phyloP scores from a whole-genome alignment of 2,888 invertebrate genomes.

The Troglohyphantes excavatus region DNA sequence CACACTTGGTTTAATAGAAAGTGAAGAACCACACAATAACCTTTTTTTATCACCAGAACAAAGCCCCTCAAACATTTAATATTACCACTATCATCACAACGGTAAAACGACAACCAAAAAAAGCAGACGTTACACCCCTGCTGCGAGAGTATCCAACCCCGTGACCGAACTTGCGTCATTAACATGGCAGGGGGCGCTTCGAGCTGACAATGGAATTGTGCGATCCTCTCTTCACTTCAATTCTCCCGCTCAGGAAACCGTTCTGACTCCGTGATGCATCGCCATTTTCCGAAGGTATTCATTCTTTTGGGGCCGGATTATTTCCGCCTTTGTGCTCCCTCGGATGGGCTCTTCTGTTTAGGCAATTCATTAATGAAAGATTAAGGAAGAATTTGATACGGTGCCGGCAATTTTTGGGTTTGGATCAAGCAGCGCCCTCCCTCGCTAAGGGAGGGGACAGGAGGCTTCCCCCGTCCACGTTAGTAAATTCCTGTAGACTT shows the following conservation, averaged over 20 bases:
- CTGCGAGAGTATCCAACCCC: conserved; percentile 17
- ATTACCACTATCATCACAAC: too few relatives aligned
- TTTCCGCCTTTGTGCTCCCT: not conserved
- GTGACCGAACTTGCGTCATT: conserved; percentile 26
- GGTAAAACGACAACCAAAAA: not conserved
- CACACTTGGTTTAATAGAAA: too few relatives aligned
- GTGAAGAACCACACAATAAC: too few relatives aligned
- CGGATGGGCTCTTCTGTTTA: not conserved
- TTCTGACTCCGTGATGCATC: conserved; percentile 42
- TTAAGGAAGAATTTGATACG: not conserved
- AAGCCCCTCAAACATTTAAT: too few relatives aligned
- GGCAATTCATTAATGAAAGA: not conserved
- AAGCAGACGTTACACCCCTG: conserved; percentile 1
- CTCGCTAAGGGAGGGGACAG: too few relatives aligned
- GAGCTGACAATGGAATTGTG: conserved; percentile 1
- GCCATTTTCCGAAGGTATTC: conserved; percentile 42
- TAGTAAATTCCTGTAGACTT: too few relatives aligned
- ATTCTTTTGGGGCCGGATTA: conserved; percentile 4
- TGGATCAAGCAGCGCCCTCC: too few relatives aligned
- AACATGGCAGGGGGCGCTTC: conserved; percentile 38
- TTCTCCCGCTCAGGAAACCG: conserved; percentile 34
- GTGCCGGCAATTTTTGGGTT: not conserved
- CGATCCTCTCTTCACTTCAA: conserved; percentile 39
- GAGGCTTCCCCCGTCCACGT: too few relatives aligned
- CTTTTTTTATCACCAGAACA: too few relatives aligned